These are phyloP conservation scores for Leucosticte australis DNA, from an alignment of 2,113 vertebrate genomes.

Conservation along the genomic window DNA sequence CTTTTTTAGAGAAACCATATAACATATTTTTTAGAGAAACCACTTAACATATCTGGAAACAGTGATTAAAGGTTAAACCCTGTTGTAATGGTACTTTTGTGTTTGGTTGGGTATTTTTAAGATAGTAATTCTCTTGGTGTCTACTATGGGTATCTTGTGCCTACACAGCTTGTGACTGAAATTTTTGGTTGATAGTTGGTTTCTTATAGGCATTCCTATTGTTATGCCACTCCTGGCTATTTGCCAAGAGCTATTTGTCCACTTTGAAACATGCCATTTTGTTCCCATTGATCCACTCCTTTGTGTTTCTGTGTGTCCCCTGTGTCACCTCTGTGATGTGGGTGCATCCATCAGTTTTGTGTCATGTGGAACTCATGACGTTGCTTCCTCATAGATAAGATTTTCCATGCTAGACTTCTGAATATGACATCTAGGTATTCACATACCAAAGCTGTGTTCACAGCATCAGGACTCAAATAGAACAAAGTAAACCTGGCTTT, in stretches of 20 bases:
- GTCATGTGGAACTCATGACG: conserved; percentile 23
- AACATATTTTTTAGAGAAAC: not conserved
- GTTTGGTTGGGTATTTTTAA: not conserved
- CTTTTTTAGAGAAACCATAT: not conserved
- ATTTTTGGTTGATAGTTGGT: not conserved
- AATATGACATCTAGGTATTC: not conserved
- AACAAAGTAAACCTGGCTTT: not conserved
- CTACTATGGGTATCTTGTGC: not conserved
- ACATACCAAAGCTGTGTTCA: not conserved
- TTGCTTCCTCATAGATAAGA: conserved; percentile 22
- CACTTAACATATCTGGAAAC: not conserved
- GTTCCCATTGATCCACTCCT: conserved; percentile 49
- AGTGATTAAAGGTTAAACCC: not conserved
- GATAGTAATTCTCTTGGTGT: not conserved
- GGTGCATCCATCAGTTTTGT: not conserved
- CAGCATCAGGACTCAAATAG: not conserved
- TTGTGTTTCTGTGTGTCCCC: conserved; percentile 40
- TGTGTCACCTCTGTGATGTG: conserved; percentile 42
- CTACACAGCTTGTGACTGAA: not conserved
- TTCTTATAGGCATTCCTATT: not conserved
- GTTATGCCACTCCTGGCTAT: not conserved
- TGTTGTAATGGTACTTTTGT: not conserved
- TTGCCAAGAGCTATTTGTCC: conserved; percentile 30
- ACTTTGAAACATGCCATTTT: conserved; percentile 27
- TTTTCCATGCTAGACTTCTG: conserved; percentile 37